phyloP scores from a whole-genome alignment of 2,797 vertebrate species.

The Sciurus vulgaris region DNA sequence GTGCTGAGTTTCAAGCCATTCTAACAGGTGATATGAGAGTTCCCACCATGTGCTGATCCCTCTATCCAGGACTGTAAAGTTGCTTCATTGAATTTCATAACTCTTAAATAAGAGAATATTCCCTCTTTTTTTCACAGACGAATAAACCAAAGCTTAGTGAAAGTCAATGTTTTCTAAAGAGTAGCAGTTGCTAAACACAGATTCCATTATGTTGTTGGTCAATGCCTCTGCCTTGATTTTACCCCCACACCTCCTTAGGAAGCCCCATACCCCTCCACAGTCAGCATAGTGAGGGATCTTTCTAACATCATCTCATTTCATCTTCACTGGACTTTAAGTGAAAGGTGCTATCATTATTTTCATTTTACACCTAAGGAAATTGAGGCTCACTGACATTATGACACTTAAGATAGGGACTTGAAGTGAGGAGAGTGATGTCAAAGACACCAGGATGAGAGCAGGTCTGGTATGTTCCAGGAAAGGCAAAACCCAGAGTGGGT shows the following conservation, averaged over 20 bases:
- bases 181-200: background rate
- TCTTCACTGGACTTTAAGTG: background rate
- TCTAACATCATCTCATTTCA: background rate
- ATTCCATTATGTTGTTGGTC: background rate
- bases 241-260: no score
- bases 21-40: background rate
- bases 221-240: background rate
- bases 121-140: background rate
- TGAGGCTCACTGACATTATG: background rate
- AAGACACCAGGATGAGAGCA: background rate
- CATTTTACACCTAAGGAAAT: background rate
- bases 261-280: no score
- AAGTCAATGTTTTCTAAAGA: background rate
- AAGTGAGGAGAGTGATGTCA: background rate
- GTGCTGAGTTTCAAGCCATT: background rate
- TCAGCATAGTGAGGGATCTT: background rate
- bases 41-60: background rate
- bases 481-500: background rate
- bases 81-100: background rate
- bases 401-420: background rate
- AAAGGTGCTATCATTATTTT: background rate
- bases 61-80: no score
- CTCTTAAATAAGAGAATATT: background rate
- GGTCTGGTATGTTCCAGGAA: background rate
- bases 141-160: background rate